Base-by-base conservation (phyloP, 1,140 invertebrate species). In the Megalonaias nervosa region DNA sequence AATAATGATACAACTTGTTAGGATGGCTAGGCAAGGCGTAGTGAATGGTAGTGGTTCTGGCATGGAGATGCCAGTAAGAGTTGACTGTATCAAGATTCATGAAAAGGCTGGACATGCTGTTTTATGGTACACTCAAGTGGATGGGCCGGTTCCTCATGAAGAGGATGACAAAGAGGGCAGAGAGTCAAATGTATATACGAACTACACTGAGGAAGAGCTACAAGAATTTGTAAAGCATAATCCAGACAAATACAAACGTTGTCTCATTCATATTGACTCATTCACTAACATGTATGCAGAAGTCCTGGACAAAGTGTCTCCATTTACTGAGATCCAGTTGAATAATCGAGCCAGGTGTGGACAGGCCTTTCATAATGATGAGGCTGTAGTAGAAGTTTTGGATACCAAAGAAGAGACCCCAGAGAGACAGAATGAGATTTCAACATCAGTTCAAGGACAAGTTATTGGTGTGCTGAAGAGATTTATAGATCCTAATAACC, bases 401-500 rank as follows among this genome's bases (percentile, higher is more conserved):
- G 60, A 62, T 12, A 15, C 56, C 9, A 60, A 77, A 21, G 74
- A 68, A 4, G 79, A 71, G n/a, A 60, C 23, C 6, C 31, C 69
- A 26, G 23, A 74, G 14, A 69, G 61, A n/a, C 71, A 77, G 17
- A 70, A 67, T 31, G 66, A 61, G 1, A 56, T 64, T 23, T 67
- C 23, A 26, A 19, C 13, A 6, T 58, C 38, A 65, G 65, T 72
- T 19, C 68, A 79, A 56, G 88, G 88, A 1, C 67, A 82, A 65
- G 88, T 90, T 19, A 82, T 86, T 26, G 89, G 87, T 19, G 84
- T 90, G 61, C 74, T 88, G 48, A 80, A 86, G 70, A 72, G 82
- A 55, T 71, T 70, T 70, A 76, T 85, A 38, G 81, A 89, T 61
- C 76, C 75, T n/a, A 77, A 74, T 26, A 74, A 83, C 67, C 78